These are phyloP conservation scores for Climacteris rufus DNA, from an alignment of 2,113 vertebrate species.

Conservation along the genomic window DNA sequence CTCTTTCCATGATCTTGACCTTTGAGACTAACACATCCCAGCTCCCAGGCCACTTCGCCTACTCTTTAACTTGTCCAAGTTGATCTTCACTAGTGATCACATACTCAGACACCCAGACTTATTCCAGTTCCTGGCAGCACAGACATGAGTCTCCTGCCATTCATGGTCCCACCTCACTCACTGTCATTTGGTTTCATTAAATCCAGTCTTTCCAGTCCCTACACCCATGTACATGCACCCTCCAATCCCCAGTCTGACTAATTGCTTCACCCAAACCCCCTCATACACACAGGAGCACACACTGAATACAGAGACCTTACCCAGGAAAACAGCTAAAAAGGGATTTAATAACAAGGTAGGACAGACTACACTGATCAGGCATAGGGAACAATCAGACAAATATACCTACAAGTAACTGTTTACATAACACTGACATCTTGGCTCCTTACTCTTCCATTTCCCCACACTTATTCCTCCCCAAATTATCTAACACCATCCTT, in stretches of 20 bases:
- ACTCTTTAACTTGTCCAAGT: neutral
- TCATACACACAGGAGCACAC: neutral
- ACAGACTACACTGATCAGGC: neutral
- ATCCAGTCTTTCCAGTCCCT: neutral
- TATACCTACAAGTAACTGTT: neutral
- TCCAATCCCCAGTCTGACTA: neutral
- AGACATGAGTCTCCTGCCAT: accelerated
- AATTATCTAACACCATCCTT: neutral
- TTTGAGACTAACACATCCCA: neutral
- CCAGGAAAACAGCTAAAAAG: neutral
- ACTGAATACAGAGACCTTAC: accelerated
- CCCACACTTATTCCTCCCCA: neutral
- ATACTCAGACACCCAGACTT: neutral
- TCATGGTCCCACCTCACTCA: neutral
- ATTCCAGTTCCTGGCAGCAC: neutral
- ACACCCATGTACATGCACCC: accelerated
- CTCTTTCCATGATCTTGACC: neutral
- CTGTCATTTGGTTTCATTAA: neutral
- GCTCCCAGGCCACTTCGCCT: neutral
- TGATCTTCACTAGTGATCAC: neutral
- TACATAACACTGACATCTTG: neutral
- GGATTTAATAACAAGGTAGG: neutral
- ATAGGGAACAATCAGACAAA: neutral
- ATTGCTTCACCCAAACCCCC: neutral
- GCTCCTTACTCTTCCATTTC: neutral